Conservation (phyloP, 2,888 invertebrate genomes). For the Ecliptopera silaceata region DNA sequence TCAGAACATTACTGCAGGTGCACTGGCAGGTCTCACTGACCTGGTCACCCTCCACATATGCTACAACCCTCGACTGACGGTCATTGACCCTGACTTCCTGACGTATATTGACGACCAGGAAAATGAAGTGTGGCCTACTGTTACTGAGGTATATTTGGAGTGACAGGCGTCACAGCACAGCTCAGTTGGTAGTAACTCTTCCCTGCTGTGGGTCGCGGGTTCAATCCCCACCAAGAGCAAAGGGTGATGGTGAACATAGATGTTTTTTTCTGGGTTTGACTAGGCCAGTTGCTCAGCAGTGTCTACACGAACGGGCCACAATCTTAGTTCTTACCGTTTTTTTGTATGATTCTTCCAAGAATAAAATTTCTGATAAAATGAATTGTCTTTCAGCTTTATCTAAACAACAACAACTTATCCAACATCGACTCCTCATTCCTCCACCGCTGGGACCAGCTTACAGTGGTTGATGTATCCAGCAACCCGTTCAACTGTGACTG, state of each 20-base stretch:
- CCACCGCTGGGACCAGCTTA: conserved; percentile 86
- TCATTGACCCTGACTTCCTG: conserved; percentile 84
- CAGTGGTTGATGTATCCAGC: conserved; percentile 83
- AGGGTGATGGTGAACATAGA: too few species aligned
- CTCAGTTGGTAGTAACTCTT: too few species aligned
- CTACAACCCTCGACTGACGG: conserved; percentile 83
- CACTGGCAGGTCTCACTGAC: conserved; percentile 55
- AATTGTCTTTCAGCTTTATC: conserved; percentile 81
- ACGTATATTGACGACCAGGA: conserved; percentile 61
- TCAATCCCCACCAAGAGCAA: too few species aligned
- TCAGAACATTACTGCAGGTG: conserved; percentile 75
- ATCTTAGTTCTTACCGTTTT: too few species aligned
- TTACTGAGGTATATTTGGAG: conserved; percentile 85
- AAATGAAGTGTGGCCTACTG: conserved; percentile 80
- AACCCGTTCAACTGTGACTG: conserved; percentile 92
- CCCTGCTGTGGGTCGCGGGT: too few species aligned
- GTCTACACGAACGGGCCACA: too few species aligned
- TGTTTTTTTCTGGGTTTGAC: too few species aligned
- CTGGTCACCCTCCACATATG: conserved; percentile 82
- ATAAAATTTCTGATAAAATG: too few species aligned
- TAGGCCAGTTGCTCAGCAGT: too few species aligned
- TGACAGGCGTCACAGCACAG: too few species aligned
- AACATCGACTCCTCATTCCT: conserved; percentile 82
- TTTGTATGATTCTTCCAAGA: too few species aligned
- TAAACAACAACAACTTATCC: conserved; percentile 87